Conservation (phyloP, 2,888 invertebrate species). For the Drosophila kokeensis region DNA sequence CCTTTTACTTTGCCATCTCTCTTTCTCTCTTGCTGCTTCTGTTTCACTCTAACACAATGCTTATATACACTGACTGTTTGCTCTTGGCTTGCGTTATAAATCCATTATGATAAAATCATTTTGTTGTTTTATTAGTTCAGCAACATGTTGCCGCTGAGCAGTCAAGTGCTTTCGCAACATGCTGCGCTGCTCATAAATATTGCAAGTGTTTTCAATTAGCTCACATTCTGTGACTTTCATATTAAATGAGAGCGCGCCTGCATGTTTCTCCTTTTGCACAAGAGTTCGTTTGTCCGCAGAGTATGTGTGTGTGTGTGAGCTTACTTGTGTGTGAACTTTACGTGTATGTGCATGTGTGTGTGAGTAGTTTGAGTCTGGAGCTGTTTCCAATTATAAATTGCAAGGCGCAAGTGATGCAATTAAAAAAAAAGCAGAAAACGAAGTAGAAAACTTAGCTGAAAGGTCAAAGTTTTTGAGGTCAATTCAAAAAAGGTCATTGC, state of each 20-base stretch:
- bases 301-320: background rate
- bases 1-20: conserved; percentile 8
- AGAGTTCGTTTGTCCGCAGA: conserved; percentile 6
- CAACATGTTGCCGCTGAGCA: conserved; percentile 77
- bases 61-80: conserved; percentile 59
- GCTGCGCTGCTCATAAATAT: conserved; percentile 80
- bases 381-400: conserved; percentile 74
- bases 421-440: conserved; percentile 42
- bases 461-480: conserved; percentile 70
- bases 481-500: conserved; percentile 46
- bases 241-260: conserved; percentile 70
- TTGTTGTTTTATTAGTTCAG: conserved; percentile 81
- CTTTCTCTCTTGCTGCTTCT: conserved; percentile 10
- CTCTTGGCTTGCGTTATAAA: conserved; percentile 79
- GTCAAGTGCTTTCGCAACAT: conserved; percentile 80
- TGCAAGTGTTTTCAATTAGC: conserved; percentile 84
- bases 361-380: conserved; percentile 37
- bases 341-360: conserved; percentile 6
- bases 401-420: conserved; percentile 61
- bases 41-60: conserved; percentile 15
- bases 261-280: conserved; percentile 37
- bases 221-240: conserved; percentile 81
- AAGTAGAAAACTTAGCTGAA: conserved; percentile 35
- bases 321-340: conserved; percentile 11
- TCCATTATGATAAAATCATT: conserved; percentile 82